phyloP scores from a whole-genome alignment of 2,113 vertebrate species.

The Burhinus bistriatus region DNA sequence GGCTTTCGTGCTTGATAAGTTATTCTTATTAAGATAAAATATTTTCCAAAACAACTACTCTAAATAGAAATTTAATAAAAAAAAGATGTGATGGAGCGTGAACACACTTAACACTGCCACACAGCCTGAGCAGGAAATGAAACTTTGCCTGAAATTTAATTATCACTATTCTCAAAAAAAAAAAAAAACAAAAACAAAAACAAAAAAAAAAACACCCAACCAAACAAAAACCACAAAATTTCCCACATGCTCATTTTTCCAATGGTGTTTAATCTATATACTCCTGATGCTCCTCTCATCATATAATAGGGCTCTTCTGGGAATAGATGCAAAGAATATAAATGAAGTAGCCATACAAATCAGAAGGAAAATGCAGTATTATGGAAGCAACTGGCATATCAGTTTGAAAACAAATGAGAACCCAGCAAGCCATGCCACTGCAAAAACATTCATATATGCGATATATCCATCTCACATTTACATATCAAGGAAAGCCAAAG shows the following conservation, averaged over 20 bases:
- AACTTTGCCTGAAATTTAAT: constrained; percentile 9
- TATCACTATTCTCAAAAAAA: background rate
- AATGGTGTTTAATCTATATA: background rate
- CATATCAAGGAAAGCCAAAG: background rate
- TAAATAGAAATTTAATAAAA: constrained; percentile 34
- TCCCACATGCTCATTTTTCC: background rate
- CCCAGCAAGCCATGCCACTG: background rate
- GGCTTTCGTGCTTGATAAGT: constrained; percentile 56
- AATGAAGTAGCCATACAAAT: background rate
- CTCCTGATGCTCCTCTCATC: background rate
- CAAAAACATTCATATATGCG: background rate
- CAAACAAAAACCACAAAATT: background rate
- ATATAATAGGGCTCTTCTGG: background rate
- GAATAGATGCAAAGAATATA: background rate
- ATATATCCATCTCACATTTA: background rate
- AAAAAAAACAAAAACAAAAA: background rate
- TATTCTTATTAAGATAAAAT: constrained; percentile 71
- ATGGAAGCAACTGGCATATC: background rate
- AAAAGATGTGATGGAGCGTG: background rate
- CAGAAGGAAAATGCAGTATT: background rate
- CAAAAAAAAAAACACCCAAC: background rate
- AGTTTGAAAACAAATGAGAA: background rate
- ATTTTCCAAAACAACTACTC: constrained; percentile 4
- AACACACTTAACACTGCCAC: background rate
- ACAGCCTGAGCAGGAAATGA: constrained; percentile 15